phyloP scores from a whole-genome alignment of 2,888 invertebrate genomes.

The Plagodis dolabraria region DNA sequence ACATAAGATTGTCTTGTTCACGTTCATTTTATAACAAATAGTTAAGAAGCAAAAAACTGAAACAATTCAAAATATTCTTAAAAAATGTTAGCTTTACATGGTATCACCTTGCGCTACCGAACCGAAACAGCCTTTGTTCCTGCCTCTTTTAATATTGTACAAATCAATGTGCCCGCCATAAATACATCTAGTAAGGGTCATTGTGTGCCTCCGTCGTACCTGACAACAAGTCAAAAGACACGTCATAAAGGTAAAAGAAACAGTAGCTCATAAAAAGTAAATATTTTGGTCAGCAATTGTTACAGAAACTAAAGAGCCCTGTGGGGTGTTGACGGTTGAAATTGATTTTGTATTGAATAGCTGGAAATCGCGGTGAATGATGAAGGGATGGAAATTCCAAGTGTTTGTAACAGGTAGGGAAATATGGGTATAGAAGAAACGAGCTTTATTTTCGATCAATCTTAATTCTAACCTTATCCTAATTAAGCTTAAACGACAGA shows the following conservation, averaged over 20 bases:
- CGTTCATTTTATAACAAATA: no score
- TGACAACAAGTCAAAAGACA: slow-evolving; percentile 14
- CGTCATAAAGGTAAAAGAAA: slow-evolving; percentile 25
- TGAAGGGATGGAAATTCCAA: slow-evolving; percentile 1
- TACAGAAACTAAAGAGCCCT: slow-evolving; percentile 31
- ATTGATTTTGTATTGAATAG: slow-evolving; percentile 32
- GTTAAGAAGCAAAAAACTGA: no score
- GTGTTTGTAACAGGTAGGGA: not conserved
- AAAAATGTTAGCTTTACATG: not conserved
- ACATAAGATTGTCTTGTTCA: no score
- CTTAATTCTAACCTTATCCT: no score
- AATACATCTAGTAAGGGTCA: slow-evolving; percentile 42
- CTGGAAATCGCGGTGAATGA: slow-evolving; percentile 5
- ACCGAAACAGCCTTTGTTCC: slow-evolving; percentile 27
- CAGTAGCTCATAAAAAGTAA: slow-evolving; percentile 58
- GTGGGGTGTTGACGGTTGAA: slow-evolving; percentile 37
- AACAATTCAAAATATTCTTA: no score
- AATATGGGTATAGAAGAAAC: not conserved
- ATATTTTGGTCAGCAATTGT: slow-evolving; percentile 72
- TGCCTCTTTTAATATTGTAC: slow-evolving; percentile 35
- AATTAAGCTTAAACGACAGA: no score
- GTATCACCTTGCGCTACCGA: slow-evolving; percentile 25
- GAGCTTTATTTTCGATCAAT: no score
- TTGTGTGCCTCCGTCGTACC: slow-evolving; percentile 25
- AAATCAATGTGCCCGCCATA: slow-evolving; percentile 34